Evolutionary conservation across 1,140 invertebrate species (phyloP).

Genomic region (Chymomyza costata): DNA sequence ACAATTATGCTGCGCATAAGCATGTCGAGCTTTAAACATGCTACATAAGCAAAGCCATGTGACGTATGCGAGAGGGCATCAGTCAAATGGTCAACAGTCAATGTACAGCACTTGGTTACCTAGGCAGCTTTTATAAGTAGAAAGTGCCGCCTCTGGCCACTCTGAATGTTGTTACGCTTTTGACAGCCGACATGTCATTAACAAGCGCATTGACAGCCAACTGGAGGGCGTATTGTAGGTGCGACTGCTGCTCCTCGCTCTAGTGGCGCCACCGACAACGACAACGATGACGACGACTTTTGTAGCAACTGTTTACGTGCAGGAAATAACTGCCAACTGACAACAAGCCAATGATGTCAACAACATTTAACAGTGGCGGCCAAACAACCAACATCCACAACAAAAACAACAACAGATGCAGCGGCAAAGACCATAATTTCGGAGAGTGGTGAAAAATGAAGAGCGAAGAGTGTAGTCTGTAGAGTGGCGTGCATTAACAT

Average conservation of each 20-base stretch:
- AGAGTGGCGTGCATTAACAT: conserved; percentile 38
- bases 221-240: conserved; percentile 38
- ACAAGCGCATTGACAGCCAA: conserved; percentile 45
- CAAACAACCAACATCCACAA: conserved; percentile 25
- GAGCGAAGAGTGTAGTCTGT: conserved; percentile 1
- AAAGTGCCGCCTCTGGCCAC: too few species aligned
- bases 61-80: too few species aligned
- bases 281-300: conserved; percentile 21
- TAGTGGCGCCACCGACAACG: too few species aligned
- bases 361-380: conserved; percentile 47
- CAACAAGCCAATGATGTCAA: conserved; percentile 36
- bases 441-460: too few species aligned
- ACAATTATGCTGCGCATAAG: too few species aligned
- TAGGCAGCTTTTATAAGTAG: too few species aligned
- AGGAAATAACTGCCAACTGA: not conserved
- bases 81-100: too few species aligned
- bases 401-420: conserved; percentile 2
- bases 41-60: too few species aligned
- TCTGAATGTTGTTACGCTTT: too few species aligned
- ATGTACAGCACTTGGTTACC: too few species aligned
- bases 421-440: conserved; percentile 1
- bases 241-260: too few species aligned
- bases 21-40: too few species aligned
- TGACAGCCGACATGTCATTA: conserved; percentile 11
- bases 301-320: not conserved